Conservation (phyloP, 2,888 invertebrate species). For the Pyrochroa serraticornis region DNA sequence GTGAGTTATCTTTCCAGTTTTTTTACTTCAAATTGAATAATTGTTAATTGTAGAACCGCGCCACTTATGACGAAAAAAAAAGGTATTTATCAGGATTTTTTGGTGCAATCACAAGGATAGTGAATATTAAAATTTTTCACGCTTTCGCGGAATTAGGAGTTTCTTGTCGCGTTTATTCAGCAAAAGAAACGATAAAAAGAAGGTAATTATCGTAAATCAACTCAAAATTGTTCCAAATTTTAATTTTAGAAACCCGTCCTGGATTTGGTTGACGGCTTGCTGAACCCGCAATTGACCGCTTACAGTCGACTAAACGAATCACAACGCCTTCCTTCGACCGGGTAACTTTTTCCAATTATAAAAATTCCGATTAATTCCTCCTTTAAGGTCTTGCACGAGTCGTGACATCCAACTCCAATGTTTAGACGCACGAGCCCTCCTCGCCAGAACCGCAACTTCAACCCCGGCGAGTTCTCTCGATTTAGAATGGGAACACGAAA, state of each 20-base stretch:
- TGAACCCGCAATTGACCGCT: constrained; percentile 50
- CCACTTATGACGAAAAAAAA: constrained; percentile 29
- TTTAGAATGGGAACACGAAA: constrained; percentile 75
- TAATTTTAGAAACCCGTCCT: constrained; percentile 52
- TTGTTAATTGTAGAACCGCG: constrained; percentile 31
- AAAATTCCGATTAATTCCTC: neutral
- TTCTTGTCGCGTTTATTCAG: constrained; percentile 52
- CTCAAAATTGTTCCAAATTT: constrained; percentile 1
- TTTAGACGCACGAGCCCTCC: constrained; percentile 63
- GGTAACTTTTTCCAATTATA: constrained; percentile 38
- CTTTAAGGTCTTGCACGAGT: constrained; percentile 50
- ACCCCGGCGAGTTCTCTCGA: constrained; percentile 73
- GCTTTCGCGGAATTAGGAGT: constrained; percentile 44
- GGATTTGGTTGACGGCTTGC: constrained; percentile 54
- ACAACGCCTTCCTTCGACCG: constrained; percentile 51
- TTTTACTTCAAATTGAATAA: constrained; percentile 4
- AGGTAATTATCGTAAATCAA: constrained; percentile 41
- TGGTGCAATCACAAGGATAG: constrained; percentile 1
- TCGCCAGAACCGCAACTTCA: constrained; percentile 56
- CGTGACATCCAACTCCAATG: constrained; percentile 66
- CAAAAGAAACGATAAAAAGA: constrained; percentile 49
- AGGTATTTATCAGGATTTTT: constrained; percentile 32
- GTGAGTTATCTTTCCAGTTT: constrained; percentile 36
- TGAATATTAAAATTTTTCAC: constrained; percentile 38
- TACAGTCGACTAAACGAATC: constrained; percentile 56